Evolutionary conservation across 2,888 invertebrate species (phyloP), one percentile per base, ranked within the genome.

Genomic region (Dicranocentrus wangi): DNA sequence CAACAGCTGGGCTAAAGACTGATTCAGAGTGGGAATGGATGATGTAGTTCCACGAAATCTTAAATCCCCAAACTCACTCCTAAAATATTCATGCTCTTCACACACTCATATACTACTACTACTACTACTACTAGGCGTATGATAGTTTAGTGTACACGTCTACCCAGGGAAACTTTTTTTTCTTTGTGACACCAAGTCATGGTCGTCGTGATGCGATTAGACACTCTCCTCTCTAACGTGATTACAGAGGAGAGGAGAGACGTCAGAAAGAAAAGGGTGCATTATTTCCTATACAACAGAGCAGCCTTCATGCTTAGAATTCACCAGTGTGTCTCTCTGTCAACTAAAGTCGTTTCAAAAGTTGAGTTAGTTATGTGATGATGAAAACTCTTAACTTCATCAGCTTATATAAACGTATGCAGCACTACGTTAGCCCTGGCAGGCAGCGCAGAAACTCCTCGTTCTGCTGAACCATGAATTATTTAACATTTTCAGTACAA

Each of bases 181-280:
- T 68, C 43, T 60, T 51, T 63, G 15, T 70, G 78, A 70, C 70
- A 71, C 55, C 73, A 43, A 78, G 63, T 73, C 53, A 51, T 78
- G 55, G 71, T 69, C 39, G 70, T 78, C 39, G 70, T 78, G 79
- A 72, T 79, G 71, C 71, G 79, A 79, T 79, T 79, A 79, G 79
- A 70, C 71, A 79, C 71, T 72, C 71, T 65, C 60, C 58, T 55
- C 79, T 66, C 79, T 72, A 79, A 79, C 65, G 58, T 71, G 79
- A 79, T 79, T 79, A 79, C 42, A 55, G 79, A 70, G 43, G 60
- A 55, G 71, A 72, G 71, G 60, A 55, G 71, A 72, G 71, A 78
- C 63, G 65, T 65, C 58, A 66, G 58, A 32, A 58, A 66, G 58
- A 32, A 58, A 70, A 68, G 43, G 55, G 66, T 43, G 75, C 32